phyloP scores from a whole-genome alignment of 30 jellyfish, hydroid and myxozoan species.

The Pseudorhiza aurosa region DNA sequence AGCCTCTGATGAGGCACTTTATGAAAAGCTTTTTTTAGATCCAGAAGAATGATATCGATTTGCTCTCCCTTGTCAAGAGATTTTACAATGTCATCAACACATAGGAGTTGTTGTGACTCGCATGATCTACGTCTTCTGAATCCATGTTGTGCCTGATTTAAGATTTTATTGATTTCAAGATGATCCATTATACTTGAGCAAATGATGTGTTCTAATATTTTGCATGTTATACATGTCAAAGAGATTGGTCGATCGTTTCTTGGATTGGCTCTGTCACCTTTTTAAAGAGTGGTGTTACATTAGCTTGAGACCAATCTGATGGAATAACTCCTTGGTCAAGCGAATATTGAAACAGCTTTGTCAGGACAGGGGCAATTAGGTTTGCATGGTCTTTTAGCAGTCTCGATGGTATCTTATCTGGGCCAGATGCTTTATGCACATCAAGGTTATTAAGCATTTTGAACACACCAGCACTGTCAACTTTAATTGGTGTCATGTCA shows the following conservation, averaged over 20 bases:
- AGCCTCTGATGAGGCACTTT: constrained; percentile 19
- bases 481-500: neutral
- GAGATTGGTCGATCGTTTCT: constrained; percentile 53
- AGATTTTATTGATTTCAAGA: neutral
- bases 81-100: constrained; percentile 12
- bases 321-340: neutral
- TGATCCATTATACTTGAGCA: constrained; percentile 20
- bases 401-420: no score
- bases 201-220: constrained; percentile 37
- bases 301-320: neutral
- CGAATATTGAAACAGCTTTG: neutral
- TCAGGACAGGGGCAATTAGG: neutral
- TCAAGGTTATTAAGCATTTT: neutral
- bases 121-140: neutral
- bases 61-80: neutral
- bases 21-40: constrained; percentile 18
- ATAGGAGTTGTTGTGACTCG: constrained; percentile 2
- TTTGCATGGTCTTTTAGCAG: neutral
- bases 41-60: neutral
- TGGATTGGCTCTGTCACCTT: constrained; percentile 32
- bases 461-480: neutral
- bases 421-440: neutral
- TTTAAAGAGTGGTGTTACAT: neutral
- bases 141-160: constrained; percentile 13
- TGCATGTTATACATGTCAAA: constrained; percentile 37